Conservation (phyloP, 2,888 invertebrate species). For the Idaea biselata region DNA sequence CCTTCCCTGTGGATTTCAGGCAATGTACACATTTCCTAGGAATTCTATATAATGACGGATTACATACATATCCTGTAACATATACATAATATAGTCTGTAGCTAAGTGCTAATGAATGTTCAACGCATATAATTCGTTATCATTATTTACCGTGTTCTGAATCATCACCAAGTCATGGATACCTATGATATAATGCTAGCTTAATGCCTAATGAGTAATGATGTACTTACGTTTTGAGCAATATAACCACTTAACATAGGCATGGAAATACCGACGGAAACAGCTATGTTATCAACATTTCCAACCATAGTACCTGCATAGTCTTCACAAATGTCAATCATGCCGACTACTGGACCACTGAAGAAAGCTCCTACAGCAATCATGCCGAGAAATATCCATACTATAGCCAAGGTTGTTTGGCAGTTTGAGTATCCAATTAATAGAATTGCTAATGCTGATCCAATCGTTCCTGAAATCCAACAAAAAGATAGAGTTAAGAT, state of each 20-base stretch:
- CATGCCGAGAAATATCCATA: not conserved
- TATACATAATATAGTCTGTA: too few species aligned
- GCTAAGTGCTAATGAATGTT: too few species aligned
- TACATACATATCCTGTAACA: too few species aligned
- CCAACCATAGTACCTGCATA: not conserved
- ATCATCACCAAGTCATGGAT: not conserved
- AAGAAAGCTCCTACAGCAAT: not conserved
- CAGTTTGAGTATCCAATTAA: conserved; percentile 1
- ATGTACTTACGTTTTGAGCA: not conserved
- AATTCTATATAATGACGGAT: too few species aligned
- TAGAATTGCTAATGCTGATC: not conserved
- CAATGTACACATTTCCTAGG: too few species aligned
- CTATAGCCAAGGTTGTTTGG: not conserved
- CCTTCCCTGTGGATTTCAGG: too few species aligned
- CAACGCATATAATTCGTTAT: not conserved
- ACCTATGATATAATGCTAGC: not conserved
- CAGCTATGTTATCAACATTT: not conserved
- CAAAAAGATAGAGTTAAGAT: not conserved
- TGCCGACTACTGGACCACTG: not conserved
- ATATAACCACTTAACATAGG: not conserved
- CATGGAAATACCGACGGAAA: not conserved
- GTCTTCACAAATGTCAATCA: not conserved
- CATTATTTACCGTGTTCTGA: not conserved
- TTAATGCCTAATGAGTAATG: not conserved
- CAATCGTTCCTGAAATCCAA: not conserved